Conservation (phyloP, 2,888 invertebrate species). For the Athrips mouffetella region DNA sequence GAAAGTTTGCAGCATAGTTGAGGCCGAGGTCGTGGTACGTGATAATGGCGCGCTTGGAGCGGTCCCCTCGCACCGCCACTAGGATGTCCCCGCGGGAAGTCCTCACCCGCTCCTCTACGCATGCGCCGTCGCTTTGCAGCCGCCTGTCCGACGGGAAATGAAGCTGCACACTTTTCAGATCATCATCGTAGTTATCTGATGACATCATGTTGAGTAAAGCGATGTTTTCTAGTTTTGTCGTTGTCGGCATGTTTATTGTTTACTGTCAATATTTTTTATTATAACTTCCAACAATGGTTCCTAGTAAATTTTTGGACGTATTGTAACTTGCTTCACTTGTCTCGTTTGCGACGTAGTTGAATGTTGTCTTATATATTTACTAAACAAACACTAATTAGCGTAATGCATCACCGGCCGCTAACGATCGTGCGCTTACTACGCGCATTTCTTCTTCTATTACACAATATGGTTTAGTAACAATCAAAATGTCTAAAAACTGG, state of each 20-base stretch:
- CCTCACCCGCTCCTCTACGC: slow-evolving; percentile 86
- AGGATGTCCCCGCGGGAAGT: slow-evolving; percentile 94
- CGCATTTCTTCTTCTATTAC: slow-evolving; percentile 42
- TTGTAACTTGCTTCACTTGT: background rate
- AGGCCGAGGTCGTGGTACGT: slow-evolving; percentile 99
- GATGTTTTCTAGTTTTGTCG: slow-evolving; percentile 66
- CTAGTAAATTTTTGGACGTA: slow-evolving; percentile 7
- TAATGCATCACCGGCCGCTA: slow-evolving; percentile 44
- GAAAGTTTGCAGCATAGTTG: slow-evolving; percentile 96
- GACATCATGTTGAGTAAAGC: slow-evolving; percentile 82
- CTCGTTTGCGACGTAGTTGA: slow-evolving; percentile 19
- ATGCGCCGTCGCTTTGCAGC: slow-evolving; percentile 73
- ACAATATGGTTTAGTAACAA: slow-evolving; percentile 36
- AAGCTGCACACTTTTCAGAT: slow-evolving; percentile 93
- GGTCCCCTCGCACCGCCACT: slow-evolving; percentile 96
- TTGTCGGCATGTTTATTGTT: slow-evolving; percentile 52
- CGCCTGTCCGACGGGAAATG: slow-evolving; percentile 88
- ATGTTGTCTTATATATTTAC: slow-evolving; percentile 23
- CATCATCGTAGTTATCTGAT: slow-evolving; percentile 93
- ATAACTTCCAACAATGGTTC: slow-evolving; percentile 11
- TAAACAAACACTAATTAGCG: slow-evolving; percentile 48
- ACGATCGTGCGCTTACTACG: slow-evolving; percentile 42
- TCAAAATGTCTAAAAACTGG: slow-evolving; percentile 30
- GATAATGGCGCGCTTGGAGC: slow-evolving; percentile 93
- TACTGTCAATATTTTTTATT: slow-evolving; percentile 9